Evolutionary conservation across 2,797 vertebrate species (phyloP).

Genomic region (Periparus ater): DNA sequence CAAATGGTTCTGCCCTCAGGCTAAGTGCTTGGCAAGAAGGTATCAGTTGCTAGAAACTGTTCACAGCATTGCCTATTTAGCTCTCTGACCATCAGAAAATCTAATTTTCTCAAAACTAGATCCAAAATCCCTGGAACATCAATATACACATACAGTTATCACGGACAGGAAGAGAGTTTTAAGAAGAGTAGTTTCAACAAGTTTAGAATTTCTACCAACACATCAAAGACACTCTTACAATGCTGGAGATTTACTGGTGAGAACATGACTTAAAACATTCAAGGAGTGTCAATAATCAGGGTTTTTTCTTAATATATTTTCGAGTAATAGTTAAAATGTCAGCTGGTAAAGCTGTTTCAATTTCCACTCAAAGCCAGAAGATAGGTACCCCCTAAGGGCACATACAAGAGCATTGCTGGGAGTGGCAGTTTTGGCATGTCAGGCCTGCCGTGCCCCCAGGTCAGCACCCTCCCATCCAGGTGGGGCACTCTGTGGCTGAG

Average conservation of each 20-base stretch:
- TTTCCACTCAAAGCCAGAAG: background rate
- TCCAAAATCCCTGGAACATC: background rate
- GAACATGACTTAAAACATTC: background rate
- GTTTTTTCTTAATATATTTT: background rate
- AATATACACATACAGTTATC: background rate
- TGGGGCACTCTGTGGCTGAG: background rate
- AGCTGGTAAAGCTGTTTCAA: background rate
- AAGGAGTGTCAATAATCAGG: background rate
- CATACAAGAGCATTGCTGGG: rapidly evolving
- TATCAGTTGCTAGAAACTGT: background rate
- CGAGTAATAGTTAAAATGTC: background rate
- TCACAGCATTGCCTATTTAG: background rate
- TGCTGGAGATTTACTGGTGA: background rate
- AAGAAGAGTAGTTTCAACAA: background rate
- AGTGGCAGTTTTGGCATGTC: background rate
- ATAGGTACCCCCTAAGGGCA: background rate
- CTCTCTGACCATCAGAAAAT: background rate
- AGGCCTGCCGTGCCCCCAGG: background rate
- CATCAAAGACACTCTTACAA: background rate
- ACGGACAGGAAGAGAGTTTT: background rate
- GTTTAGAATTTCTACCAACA: background rate
- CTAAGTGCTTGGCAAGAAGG: background rate
- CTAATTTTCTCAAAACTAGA: background rate
- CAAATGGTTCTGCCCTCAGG: background rate
- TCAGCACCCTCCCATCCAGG: background rate